These are phyloP conservation scores for Drosophila suzukii DNA, from an alignment of 1,140 invertebrate species.

Conservation along the genomic window DNA sequence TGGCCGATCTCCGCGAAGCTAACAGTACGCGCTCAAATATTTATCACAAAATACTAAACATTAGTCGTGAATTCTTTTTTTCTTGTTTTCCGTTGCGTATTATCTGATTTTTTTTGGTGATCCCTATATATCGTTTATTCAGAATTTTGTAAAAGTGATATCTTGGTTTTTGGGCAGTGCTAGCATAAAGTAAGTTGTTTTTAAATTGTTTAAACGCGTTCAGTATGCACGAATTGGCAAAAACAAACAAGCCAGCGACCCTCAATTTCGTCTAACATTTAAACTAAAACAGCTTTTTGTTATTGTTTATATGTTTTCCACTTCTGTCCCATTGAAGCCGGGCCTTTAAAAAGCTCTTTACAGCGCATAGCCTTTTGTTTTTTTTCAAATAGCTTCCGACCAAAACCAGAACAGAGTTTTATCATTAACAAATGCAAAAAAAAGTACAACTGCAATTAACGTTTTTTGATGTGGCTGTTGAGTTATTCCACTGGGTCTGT, in stretches of 20 bases:
- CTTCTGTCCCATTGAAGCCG: slow-evolving; percentile 36
- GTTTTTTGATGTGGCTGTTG: slow-evolving; percentile 33
- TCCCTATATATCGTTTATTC: slow-evolving; percentile 1
- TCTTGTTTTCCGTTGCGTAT: slow-evolving; percentile 25
- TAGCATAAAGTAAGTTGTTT: slow-evolving; percentile 8
- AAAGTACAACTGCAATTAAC: slow-evolving; percentile 38
- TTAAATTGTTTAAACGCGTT: background rate
- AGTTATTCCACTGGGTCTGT: slow-evolving; percentile 17
- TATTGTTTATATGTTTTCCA: slow-evolving; percentile 56
- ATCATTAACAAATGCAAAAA: slow-evolving; percentile 25
- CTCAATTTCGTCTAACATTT: slow-evolving; percentile 39
- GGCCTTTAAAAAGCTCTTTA: slow-evolving; percentile 53
- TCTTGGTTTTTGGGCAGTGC: background rate
- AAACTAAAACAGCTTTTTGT: slow-evolving; percentile 57
- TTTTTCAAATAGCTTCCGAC: slow-evolving; percentile 35
- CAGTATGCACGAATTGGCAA: background rate
- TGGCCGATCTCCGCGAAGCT: slow-evolving; percentile 13
- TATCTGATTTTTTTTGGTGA: slow-evolving; percentile 15
- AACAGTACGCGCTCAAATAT: slow-evolving; percentile 18
- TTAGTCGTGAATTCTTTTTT: slow-evolving; percentile 26
- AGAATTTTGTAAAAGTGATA: slow-evolving; percentile 7
- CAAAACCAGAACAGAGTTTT: slow-evolving; percentile 52
- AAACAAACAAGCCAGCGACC: slow-evolving; percentile 40
- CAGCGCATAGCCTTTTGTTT: slow-evolving; percentile 22
- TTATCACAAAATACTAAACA: slow-evolving; percentile 27